Base-by-base conservation (phyloP, 2,888 invertebrate species). In the Argyra leucocephala region DNA sequence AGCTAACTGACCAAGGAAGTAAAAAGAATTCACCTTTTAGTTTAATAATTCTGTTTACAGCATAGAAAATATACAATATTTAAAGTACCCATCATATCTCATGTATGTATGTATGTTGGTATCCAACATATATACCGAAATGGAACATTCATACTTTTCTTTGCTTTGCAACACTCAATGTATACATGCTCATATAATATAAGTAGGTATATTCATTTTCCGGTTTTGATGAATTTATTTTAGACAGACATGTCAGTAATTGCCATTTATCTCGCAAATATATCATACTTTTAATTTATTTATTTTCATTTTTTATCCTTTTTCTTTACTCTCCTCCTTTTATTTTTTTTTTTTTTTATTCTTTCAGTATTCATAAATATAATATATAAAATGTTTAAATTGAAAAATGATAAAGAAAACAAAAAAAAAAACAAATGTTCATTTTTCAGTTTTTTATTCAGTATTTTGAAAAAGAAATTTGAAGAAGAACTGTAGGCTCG, bases 201-300 rank as follows among this genome's bases (percentile, higher is more conserved):
- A n/a, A n/a, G n/a, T n/a, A n/a, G n/a, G n/a, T n/a, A 48, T 48
- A 59, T 23, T 24, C 59, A 59, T 59, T 59, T 63, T 63, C 61
- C 57, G 57, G 63, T 61, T 68, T 67, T 68, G 66, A 68, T 68
- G 67, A 68, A 68, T 68, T 68, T 68, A 68, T 68, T 68, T 66
- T 63, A 66, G 64, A 65, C 66, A 64, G 65, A 68, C 68, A 67
- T 68, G 68, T 68, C 68, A 68, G 67, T 68, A 68, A 68, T 68
- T 68, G 68, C 67, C 67, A 68, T 67, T 68, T 68, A 63, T 63
- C 65, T 65, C 63, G 37, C 59, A 62, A 60, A 60, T n/a, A 58
- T 58, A 58, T 48, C 48, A 15, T 48, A 48, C 48, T 48, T 48
- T 48, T n/a, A 48, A 48, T 48, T 18, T 18, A 48, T 48, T 48